phyloP scores from a whole-genome alignment of 2,113 vertebrate species.

The Aegithalos caudatus region DNA sequence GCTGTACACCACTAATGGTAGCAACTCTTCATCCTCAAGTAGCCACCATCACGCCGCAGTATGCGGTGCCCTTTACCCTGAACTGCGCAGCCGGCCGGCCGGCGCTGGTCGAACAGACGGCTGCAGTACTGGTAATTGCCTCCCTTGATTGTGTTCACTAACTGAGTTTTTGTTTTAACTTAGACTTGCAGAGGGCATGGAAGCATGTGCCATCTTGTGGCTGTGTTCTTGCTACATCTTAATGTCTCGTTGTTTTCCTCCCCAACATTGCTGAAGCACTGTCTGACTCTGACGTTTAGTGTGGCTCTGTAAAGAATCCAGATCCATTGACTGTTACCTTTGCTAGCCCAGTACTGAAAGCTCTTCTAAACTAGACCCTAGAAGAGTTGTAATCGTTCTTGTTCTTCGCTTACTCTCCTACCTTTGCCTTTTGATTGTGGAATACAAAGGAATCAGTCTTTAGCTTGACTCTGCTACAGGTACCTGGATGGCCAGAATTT shows the following conservation, averaged over 20 bases:
- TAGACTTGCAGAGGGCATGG: slow-evolving; percentile 81
- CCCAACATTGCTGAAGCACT: slow-evolving; percentile 75
- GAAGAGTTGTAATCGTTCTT: slow-evolving; percentile 58
- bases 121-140: slow-evolving; percentile 98
- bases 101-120: slow-evolving; percentile 97
- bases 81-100: slow-evolving; percentile 94
- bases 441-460: slow-evolving; percentile 65
- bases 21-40: slow-evolving; percentile 98
- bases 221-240: slow-evolving; percentile 81
- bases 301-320: slow-evolving; percentile 73
- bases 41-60: slow-evolving; percentile 96
- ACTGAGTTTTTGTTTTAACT: slow-evolving; percentile 77
- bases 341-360: slow-evolving; percentile 57
- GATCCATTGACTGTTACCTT: slow-evolving; percentile 62
- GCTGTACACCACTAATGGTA: slow-evolving; percentile 99
- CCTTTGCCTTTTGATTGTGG: slow-evolving; percentile 55
- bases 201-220: slow-evolving; percentile 84
- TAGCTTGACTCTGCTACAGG: slow-evolving; percentile 68
- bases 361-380: slow-evolving; percentile 59
- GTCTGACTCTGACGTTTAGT: slow-evolving; percentile 76
- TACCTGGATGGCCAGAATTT: slow-evolving; percentile 71
- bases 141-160: slow-evolving; percentile 82
- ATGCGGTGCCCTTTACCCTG: slow-evolving; percentile 94
- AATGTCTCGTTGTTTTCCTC: slow-evolving; percentile 74
- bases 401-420: slow-evolving; percentile 52